phyloP scores from a whole-genome alignment of 2,797 vertebrate genomes.

The Falco concolor region DNA sequence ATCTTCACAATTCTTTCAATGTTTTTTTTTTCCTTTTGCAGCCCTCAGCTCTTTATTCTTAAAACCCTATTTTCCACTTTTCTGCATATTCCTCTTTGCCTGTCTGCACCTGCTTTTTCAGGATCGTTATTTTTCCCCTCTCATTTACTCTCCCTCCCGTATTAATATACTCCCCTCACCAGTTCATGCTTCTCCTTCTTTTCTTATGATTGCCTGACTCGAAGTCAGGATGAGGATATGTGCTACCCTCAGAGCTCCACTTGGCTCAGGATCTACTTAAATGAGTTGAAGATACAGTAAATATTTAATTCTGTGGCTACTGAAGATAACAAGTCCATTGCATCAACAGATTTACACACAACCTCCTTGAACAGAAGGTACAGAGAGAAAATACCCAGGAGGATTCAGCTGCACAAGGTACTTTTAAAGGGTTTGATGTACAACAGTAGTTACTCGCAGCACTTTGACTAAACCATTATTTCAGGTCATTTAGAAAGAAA shows the following conservation, averaged over 20 bases:
- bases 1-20: neutral
- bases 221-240: neutral
- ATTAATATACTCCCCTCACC: neutral
- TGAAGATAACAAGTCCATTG: neutral
- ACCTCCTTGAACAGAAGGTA: neutral
- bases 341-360: neutral
- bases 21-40: neutral
- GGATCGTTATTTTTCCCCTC: neutral
- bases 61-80: neutral
- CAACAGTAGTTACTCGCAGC: neutral
- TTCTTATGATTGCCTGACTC: neutral
- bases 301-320: neutral
- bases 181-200: neutral
- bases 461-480: neutral
- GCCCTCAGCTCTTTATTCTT: neutral
- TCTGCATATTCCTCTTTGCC: neutral
- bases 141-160: neutral
- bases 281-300: neutral
- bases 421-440: neutral
- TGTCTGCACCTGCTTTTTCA: neutral
- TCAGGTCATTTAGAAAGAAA: neutral
- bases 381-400: neutral
- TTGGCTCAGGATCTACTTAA: neutral
- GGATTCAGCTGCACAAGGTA: neutral
- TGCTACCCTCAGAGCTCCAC: neutral